These are phyloP conservation scores for Crypturellus undulatus DNA, from an alignment of 2,113 vertebrate species.

Conservation along the genomic window DNA sequence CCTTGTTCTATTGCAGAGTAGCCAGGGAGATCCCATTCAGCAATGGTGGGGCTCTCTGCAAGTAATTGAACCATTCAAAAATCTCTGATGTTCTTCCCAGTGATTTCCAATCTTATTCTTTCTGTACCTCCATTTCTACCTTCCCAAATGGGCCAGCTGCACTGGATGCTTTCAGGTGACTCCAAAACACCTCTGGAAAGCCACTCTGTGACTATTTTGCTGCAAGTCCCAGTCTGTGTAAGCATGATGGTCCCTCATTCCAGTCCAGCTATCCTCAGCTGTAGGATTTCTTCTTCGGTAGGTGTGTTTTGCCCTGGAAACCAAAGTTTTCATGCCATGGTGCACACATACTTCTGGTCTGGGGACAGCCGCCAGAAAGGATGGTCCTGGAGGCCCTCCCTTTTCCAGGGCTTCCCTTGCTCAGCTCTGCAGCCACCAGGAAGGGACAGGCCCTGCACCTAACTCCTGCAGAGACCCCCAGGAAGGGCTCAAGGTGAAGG, in stretches of 20 bases:
- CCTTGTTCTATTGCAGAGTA: accelerated
- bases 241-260: not conserved
- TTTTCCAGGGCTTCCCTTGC: not conserved
- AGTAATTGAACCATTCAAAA: not conserved
- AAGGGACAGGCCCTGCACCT: not conserved
- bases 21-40: not conserved
- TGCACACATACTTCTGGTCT: not conserved
- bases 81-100: not conserved
- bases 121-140: not conserved
- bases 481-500: not conserved
- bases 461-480: not conserved
- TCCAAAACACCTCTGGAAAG: not conserved
- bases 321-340: not conserved
- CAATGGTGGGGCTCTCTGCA: not conserved
- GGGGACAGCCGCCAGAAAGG: not conserved
- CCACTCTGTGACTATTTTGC: not conserved
- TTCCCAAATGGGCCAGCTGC: not conserved
- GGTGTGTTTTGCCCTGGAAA: not conserved
- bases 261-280: not conserved
- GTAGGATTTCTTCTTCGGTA: not conserved
- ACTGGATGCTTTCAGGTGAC: not conserved
- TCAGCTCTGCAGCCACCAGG: not conserved
- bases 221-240: not conserved
- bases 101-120: not conserved
- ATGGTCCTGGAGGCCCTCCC: not conserved